phyloP scores from a whole-genome alignment of 2,797 vertebrate genomes.

The Pseudomugil tenellus region DNA sequence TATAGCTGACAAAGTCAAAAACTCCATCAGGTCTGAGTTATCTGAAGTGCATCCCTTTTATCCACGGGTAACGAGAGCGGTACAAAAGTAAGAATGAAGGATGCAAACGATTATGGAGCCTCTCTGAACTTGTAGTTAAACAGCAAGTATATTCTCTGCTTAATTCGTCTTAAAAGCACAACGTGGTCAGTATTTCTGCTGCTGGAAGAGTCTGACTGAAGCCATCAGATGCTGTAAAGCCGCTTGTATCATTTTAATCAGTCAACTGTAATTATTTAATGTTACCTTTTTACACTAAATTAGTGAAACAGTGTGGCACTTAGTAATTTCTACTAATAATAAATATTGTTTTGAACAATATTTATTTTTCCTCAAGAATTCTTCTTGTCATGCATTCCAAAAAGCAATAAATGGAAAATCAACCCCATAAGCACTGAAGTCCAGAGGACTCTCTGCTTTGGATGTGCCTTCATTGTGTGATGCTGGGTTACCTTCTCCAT shows the following conservation, averaged over 20 bases:
- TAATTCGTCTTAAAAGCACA: constrained; percentile 32
- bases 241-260: not conserved
- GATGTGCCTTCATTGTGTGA: constrained; percentile 71
- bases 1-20: too few species aligned
- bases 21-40: too few species aligned
- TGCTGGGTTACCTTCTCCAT: not conserved
- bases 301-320: constrained; percentile 44
- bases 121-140: too few species aligned
- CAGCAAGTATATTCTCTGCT: too few species aligned
- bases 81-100: too few species aligned
- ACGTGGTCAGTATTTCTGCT: constrained; percentile 10
- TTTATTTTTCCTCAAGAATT: constrained; percentile 76
- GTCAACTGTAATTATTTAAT: not conserved
- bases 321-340: constrained; percentile 73
- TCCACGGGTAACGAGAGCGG: too few species aligned
- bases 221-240: constrained; percentile 16
- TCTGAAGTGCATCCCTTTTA: too few species aligned
- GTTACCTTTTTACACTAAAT: constrained; percentile 31
- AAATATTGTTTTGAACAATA: constrained; percentile 81
- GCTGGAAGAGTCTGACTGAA: constrained; percentile 2
- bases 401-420: constrained; percentile 25
- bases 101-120: too few species aligned
- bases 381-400: constrained; percentile 74
- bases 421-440: constrained; percentile 61
- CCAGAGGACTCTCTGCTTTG: constrained; percentile 60